These are phyloP conservation scores for Scolopax rusticola DNA, from an alignment of 2,797 vertebrate genomes.

Conservation along the genomic window DNA sequence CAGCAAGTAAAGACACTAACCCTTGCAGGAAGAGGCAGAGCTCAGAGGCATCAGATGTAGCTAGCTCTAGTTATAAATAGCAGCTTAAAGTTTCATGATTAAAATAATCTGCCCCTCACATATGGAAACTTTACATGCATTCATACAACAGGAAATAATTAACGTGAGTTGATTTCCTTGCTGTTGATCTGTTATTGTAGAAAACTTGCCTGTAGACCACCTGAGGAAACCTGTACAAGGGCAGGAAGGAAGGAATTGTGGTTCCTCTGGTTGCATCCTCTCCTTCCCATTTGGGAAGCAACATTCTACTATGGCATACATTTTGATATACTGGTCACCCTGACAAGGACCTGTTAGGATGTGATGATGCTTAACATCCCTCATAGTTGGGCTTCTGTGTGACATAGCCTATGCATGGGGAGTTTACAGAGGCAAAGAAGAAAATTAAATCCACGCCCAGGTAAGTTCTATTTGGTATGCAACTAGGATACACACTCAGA, in stretches of 20 bases:
- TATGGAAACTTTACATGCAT: constrained; percentile 5
- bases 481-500: background rate
- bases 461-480: background rate
- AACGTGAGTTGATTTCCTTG: background rate
- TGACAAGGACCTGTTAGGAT: background rate
- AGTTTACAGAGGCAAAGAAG: background rate
- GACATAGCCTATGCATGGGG: background rate
- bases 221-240: background rate
- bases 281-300: rapidly evolving
- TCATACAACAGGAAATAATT: background rate
- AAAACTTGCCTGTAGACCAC: background rate
- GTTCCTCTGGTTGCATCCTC: background rate
- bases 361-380: background rate
- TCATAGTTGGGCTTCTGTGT: background rate
- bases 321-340: background rate
- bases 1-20: background rate
- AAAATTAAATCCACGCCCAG: rapidly evolving
- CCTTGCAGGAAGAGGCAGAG: background rate
- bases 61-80: background rate
- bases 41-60: constrained; percentile 5
- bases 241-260: background rate
- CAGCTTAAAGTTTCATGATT: constrained; percentile 4
- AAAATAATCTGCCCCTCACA: constrained; percentile 16
- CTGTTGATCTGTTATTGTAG: background rate
- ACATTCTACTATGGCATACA: background rate